Percentiles rank a stretch among this genome's conserved stretches.
Evolutionary conservation across 2,888 invertebrate species (phyloP).

Genomic region (Lasius platythorax): DNA sequence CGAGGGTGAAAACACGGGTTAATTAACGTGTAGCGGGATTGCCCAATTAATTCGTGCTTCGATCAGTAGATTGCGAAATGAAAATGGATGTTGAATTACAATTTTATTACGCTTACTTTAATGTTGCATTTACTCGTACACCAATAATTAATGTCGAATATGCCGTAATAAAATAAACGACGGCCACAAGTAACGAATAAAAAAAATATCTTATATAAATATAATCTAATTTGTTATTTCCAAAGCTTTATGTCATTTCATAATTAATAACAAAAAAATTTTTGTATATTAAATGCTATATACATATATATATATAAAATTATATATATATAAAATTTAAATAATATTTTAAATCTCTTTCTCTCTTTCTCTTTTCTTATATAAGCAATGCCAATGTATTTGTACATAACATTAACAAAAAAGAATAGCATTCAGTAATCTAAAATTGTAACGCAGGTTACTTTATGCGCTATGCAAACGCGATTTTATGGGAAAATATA

Average conservation of each 20-base stretch:
- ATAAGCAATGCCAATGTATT: not conserved
- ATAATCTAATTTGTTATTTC: not conserved
- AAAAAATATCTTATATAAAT: not conserved
- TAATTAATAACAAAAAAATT: not conserved
- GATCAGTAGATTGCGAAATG: not conserved
- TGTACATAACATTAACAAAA: not conserved
- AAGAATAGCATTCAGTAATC: not conserved
- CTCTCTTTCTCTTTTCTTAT: not conserved
- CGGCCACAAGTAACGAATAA: not conserved
- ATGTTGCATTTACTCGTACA: not conserved
- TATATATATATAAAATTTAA: too few relatives aligned
- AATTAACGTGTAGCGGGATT: conserved; percentile 67
- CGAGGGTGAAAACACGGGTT: conserved; percentile 65
- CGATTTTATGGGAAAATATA: conserved; percentile 20
- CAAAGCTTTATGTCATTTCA: not conserved
- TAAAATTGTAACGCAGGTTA: not conserved
- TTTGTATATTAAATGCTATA: not conserved
- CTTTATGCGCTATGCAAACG: not conserved
- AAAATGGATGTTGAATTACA: not conserved
- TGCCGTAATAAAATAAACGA: conserved; percentile 3
- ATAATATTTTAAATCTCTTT: not conserved
- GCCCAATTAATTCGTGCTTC: conserved; percentile 44
- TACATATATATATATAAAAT: not conserved
- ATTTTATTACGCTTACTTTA: conserved; percentile 20
- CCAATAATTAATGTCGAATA: not conserved